Evolutionary conservation across 2,797 vertebrate species (phyloP).

Genomic region (Varecia variegata): DNA sequence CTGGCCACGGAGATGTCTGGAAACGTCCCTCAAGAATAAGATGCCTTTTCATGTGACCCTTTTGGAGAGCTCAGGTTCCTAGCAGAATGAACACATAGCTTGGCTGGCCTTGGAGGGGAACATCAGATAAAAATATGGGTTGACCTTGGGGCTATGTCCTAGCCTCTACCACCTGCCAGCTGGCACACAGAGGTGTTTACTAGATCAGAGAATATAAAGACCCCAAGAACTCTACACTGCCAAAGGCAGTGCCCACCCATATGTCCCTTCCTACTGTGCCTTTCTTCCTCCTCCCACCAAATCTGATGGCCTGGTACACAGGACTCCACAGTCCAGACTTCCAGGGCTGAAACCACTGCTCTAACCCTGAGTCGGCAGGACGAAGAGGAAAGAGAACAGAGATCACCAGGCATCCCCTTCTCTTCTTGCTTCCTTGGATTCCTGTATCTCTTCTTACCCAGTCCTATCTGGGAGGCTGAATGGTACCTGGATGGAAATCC

Average conservation of each 20-base stretch:
- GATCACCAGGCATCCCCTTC: not conserved
- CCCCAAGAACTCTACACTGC: not conserved
- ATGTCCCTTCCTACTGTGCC: not conserved
- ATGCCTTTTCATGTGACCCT: not conserved
- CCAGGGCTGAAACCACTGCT: not conserved
- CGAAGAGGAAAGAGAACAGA: not conserved
- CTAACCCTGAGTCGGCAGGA: not conserved
- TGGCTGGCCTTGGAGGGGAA: not conserved
- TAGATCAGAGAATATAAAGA: conserved; percentile 31
- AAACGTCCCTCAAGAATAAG: not conserved
- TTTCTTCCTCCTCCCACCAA: not conserved
- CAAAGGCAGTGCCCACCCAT: not conserved
- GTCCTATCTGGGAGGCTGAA: not conserved
- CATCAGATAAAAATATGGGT: not conserved
- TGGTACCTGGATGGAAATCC: not conserved
- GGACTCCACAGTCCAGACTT: not conserved
- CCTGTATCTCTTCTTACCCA: not conserved
- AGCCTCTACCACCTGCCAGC: not conserved
- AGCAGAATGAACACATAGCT: not conserved
- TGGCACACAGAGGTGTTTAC: conserved; percentile 12
- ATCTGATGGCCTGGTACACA: not conserved
- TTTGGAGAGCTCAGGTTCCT: conserved; percentile 5
- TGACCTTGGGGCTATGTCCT: conserved; percentile 3
- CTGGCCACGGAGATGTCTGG: not conserved
- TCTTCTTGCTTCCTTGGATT: not conserved